Conservation (phyloP, 2,888 invertebrate species). For the Drosophila mimetica region DNA sequence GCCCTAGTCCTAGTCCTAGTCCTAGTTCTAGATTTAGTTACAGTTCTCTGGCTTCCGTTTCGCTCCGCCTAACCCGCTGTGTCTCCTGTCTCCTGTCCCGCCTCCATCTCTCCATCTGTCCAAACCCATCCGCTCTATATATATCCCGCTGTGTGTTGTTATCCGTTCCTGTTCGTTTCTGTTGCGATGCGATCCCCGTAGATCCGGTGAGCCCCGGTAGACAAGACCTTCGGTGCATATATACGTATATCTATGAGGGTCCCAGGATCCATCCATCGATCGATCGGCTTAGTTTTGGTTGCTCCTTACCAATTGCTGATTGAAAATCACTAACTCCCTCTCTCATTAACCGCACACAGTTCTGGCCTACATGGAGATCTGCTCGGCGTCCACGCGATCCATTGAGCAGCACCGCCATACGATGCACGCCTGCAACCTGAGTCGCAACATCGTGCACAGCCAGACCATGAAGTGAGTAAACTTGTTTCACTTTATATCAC, state of each 20-base stretch:
- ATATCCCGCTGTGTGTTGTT: slow-evolving; percentile 1
- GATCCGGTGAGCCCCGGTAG: background rate
- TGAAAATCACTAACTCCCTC: too few relatives aligned
- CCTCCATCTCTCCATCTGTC: background rate
- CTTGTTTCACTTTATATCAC: background rate
- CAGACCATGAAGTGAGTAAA: slow-evolving; percentile 84
- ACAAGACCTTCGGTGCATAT: slow-evolving; percentile 1
- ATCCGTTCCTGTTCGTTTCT: slow-evolving; percentile 40
- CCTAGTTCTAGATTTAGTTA: slow-evolving; percentile 5
- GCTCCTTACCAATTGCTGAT: too few relatives aligned
- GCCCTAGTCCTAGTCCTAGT: slow-evolving; percentile 1
- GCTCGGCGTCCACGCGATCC: slow-evolving; percentile 91
- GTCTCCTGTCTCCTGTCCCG: background rate
- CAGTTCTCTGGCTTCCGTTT: slow-evolving; percentile 19
- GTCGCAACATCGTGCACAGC: slow-evolving; percentile 83
- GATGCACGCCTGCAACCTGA: slow-evolving; percentile 89
- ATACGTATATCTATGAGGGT: background rate
- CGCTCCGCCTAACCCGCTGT: slow-evolving; percentile 22
- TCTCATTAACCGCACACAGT: too few relatives aligned
- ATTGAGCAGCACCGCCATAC: slow-evolving; percentile 94
- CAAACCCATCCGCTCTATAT: background rate
- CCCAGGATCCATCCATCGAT: slow-evolving; percentile 21
- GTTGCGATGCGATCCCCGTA: slow-evolving; percentile 46
- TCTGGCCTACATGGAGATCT: slow-evolving; percentile 98
- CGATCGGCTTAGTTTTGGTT: slow-evolving; percentile 33